These are phyloP conservation scores for Danio aesculapii DNA, from an alignment of 2,797 vertebrate genomes.

Conservation along the genomic window DNA sequence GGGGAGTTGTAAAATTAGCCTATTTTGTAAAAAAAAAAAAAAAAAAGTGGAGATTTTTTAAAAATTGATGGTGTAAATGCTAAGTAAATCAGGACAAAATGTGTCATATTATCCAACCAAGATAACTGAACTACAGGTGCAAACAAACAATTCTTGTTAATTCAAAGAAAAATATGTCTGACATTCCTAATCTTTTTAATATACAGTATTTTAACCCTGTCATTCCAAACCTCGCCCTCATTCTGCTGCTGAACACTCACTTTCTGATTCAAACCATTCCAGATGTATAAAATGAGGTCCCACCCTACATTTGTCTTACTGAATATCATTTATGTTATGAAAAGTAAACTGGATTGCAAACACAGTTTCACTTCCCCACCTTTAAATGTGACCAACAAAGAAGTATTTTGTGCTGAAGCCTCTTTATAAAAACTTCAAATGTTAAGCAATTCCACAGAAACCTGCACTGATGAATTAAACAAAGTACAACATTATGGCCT, in stretches of 20 bases:
- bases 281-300: constrained; percentile 3
- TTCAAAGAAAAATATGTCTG: background rate
- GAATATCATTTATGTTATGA: background rate
- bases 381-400: background rate
- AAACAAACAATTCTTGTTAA: background rate
- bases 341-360: background rate
- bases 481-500: background rate
- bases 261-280: background rate
- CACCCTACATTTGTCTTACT: constrained; percentile 5
- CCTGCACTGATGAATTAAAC: background rate
- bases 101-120: background rate
- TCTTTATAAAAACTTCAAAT: background rate
- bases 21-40: too few species aligned
- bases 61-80: background rate
- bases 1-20: too few species aligned
- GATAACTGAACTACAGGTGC: too few species aligned
- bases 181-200: background rate
- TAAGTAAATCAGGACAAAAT: background rate
- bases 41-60: too few species aligned
- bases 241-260: background rate
- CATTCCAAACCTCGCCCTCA: background rate
- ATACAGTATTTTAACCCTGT: background rate
- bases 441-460: background rate
- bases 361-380: background rate
- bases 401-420: too few species aligned